Percentiles rank a stretch among this genome's conserved stretches.
These are phyloP conservation scores for Pantherophis guttatus DNA, from an alignment of 2,113 vertebrate genomes.

Conservation along the genomic window DNA sequence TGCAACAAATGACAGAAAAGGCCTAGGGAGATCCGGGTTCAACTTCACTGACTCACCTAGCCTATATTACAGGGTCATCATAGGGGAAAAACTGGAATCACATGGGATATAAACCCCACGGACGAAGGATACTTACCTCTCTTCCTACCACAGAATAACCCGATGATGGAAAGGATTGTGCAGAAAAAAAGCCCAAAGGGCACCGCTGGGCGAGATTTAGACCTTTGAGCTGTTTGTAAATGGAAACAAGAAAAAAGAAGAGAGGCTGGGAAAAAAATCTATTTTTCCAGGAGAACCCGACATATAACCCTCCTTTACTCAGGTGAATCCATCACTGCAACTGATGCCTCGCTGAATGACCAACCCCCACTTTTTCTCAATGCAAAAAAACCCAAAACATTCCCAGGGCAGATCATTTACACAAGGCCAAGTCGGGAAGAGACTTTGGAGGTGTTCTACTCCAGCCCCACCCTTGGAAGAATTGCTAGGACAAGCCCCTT, in stretches of 20 bases:
- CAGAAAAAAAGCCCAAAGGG: neutral
- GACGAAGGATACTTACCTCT: neutral
- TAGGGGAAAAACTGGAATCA: neutral
- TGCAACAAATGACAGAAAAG: neutral
- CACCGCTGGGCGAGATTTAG: neutral
- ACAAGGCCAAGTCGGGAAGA: neutral
- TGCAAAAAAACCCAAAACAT: too few species aligned
- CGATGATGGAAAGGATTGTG: rapidly evolving
- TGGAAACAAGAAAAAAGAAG: neutral
- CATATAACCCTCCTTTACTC: neutral
- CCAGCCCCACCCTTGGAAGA: neutral
- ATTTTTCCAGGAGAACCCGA: neutral
- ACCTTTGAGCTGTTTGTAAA: neutral
- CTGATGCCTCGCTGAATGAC: neutral
- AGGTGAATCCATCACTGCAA: neutral
- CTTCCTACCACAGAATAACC: neutral
- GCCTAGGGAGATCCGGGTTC: neutral
- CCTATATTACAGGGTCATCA: neutral
- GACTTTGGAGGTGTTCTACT: neutral
- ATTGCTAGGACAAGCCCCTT: too few species aligned
- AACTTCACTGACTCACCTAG: neutral
- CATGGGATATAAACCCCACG: neutral
- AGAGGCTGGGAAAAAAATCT: neutral
- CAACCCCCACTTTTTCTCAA: neutral
- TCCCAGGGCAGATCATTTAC: neutral